Percentiles rank a stretch among this genome's conserved stretches.
phyloP scores from a whole-genome alignment of 2,888 invertebrate species.

The Molorchus minor region DNA sequence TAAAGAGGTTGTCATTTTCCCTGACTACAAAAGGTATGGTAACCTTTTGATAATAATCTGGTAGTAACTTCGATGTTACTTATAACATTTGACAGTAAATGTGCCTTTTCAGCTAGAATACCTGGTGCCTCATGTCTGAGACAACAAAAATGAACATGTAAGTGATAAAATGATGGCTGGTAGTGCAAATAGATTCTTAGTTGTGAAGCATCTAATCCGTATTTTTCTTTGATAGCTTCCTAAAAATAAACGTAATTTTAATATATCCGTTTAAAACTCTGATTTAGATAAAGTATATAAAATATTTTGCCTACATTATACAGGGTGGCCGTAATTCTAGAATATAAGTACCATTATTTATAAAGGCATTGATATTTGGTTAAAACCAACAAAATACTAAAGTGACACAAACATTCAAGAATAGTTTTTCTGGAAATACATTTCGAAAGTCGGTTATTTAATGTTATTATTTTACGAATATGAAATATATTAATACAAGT shows the following conservation, averaged over 20 bases:
- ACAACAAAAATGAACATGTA: slow-evolving; percentile 93
- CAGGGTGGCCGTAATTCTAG: no score
- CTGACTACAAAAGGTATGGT: slow-evolving; percentile 82
- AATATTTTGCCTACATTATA: no score
- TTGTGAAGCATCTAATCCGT: slow-evolving; percentile 74
- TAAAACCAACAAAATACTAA: no score
- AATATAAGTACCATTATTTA: no score
- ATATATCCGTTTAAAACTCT: no score
- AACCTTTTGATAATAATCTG: slow-evolving; percentile 85
- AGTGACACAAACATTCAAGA: no score
- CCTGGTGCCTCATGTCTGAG: slow-evolving; percentile 84
- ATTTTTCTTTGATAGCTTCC: slow-evolving; percentile 81
- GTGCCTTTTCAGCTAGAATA: slow-evolving; percentile 85
- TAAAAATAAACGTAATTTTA: slow-evolving; percentile 63
- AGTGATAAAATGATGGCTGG: slow-evolving; percentile 96
- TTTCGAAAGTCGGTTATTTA: no score
- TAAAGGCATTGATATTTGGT: no score
- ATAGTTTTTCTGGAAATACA: no score
- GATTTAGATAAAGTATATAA: not conserved
- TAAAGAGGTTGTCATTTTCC: slow-evolving; percentile 78
- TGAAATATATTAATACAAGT: no score
- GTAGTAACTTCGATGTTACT: slow-evolving; percentile 84
- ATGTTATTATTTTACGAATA: no score
- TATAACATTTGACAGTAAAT: slow-evolving; percentile 88
- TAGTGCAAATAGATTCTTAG: slow-evolving; percentile 91